Evolutionary conservation across 2,797 vertebrate genomes (phyloP).

Genomic region (Manis javanica): DNA sequence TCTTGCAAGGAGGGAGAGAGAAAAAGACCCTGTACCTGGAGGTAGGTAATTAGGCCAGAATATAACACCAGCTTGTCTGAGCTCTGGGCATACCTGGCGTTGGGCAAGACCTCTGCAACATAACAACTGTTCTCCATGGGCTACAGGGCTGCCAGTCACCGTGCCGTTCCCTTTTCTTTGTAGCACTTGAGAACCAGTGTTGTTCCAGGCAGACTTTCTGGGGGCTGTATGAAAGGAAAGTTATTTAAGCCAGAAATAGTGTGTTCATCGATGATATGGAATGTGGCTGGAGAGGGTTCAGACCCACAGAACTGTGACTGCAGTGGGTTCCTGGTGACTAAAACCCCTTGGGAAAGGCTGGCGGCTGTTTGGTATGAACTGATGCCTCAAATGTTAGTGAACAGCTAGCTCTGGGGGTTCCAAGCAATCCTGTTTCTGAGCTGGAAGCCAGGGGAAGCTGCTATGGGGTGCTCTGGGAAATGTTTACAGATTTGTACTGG

Average conservation of each 20-base stretch:
- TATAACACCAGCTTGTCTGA: background rate
- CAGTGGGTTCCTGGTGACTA: background rate
- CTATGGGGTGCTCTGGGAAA: background rate
- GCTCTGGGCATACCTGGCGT: background rate
- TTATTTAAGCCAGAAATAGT: background rate
- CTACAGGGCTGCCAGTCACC: background rate
- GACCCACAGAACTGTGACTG: background rate
- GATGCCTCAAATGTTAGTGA: background rate
- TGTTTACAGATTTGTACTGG: background rate
- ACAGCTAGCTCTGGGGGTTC: background rate
- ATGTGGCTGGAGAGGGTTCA: conserved; percentile 1
- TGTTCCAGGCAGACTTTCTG: background rate
- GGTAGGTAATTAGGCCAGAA: background rate
- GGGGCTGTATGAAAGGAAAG: background rate
- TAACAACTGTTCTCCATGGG: no score
- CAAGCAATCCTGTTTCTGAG: background rate
- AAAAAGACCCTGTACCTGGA: background rate
- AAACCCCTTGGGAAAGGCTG: background rate
- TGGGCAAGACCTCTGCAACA: background rate
- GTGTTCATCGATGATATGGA: background rate
- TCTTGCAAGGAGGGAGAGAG: background rate
- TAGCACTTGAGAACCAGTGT: background rate
- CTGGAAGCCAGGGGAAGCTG: background rate
- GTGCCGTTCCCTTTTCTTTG: background rate
- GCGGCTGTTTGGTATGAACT: background rate